Percentiles rank a stretch among this genome's conserved stretches.
phyloP scores from a whole-genome alignment of 2,113 vertebrate species.

The Calyptomena viridis region DNA sequence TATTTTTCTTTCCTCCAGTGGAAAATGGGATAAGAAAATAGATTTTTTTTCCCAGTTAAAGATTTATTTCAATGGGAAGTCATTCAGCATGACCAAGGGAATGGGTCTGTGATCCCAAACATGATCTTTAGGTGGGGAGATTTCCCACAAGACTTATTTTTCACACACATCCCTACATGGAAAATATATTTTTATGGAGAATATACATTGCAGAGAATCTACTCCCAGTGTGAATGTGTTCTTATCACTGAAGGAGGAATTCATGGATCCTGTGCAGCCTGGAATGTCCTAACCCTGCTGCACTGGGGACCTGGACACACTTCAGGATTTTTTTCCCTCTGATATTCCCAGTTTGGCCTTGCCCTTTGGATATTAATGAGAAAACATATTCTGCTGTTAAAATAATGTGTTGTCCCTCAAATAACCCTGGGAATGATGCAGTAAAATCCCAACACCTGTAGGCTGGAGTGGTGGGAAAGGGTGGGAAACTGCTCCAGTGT shows the following conservation, averaged over 20 bases:
- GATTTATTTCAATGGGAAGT: neutral
- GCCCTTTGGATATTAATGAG: neutral
- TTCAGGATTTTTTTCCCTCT: neutral
- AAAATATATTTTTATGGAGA: neutral
- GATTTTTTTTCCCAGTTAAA: neutral
- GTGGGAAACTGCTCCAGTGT: neutral
- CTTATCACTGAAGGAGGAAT: neutral
- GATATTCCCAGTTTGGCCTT: neutral
- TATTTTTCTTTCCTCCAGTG: neutral
- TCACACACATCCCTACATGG: neutral
- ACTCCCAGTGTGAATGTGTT: neutral
- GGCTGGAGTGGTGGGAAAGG: neutral
- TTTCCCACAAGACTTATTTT: neutral
- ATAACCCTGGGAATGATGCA: neutral
- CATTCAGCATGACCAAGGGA: neutral
- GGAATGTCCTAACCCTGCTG: neutral
- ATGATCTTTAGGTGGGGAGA: neutral
- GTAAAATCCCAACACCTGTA: neutral
- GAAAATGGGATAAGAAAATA: neutral
- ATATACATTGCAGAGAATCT: neutral
- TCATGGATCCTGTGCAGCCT: neutral
- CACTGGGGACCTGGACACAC: neutral
- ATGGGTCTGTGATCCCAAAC: neutral
- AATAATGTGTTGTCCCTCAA: neutral
- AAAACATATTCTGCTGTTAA: neutral